Percentiles rank a stretch among this genome's conserved stretches.
Evolutionary conservation across 2,888 invertebrate genomes (phyloP).

Genomic region (Ormyrus rosae): DNA sequence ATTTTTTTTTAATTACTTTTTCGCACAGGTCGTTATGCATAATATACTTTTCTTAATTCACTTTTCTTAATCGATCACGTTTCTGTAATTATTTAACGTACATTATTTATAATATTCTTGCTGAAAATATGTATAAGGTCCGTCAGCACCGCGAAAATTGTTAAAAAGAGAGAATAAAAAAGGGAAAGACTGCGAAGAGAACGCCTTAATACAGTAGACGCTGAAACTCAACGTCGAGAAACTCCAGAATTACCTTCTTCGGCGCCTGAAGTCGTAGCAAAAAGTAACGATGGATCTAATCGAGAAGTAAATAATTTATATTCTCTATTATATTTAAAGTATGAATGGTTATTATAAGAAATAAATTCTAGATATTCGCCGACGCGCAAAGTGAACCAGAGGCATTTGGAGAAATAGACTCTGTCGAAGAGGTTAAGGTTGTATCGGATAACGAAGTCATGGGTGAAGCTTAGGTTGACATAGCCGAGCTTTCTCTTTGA

Average conservation of each 20-base stretch:
- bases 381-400: slow-evolving; percentile 71
- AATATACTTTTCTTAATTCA: slow-evolving; percentile 80
- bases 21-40: slow-evolving; percentile 5
- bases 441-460: slow-evolving; percentile 69
- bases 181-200: slow-evolving; percentile 85
- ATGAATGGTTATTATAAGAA: too few relatives aligned
- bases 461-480: slow-evolving; percentile 74
- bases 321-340: too few relatives aligned
- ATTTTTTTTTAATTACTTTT: slow-evolving; percentile 39
- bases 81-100: slow-evolving; percentile 4
- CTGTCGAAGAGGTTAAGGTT: slow-evolving; percentile 60
- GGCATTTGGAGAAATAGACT: slow-evolving; percentile 60
- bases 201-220: slow-evolving; percentile 80
- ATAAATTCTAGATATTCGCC: slow-evolving; percentile 70
- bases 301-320: slow-evolving; percentile 61
- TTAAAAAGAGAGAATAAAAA: slow-evolving; percentile 85
- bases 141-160: slow-evolving; percentile 27
- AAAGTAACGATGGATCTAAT: slow-evolving; percentile 56
- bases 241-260: slow-evolving; percentile 38
- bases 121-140: slow-evolving; percentile 35
- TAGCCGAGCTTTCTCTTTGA: slow-evolving; percentile 26
- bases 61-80: slow-evolving; percentile 18
- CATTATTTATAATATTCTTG: slow-evolving; percentile 37
- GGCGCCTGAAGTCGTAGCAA: slow-evolving; percentile 10
- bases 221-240: slow-evolving; percentile 69